Percentiles rank a stretch among this genome's conserved stretches.
Conservation (phyloP, 2,888 invertebrate species). For the Rhagophthalmus giganteus region DNA sequence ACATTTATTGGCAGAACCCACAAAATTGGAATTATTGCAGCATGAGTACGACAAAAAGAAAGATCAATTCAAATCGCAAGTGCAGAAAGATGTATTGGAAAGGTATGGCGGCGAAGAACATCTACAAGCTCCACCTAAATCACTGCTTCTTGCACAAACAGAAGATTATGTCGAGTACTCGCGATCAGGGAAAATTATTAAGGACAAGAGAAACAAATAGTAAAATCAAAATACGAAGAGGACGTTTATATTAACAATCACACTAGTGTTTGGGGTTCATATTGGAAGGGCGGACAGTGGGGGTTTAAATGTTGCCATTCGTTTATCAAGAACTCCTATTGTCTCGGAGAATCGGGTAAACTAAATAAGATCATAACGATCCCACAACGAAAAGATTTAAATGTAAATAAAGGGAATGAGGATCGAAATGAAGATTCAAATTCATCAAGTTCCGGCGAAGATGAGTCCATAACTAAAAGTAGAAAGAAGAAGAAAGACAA, state of each 20-base stretch:
- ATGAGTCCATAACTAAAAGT: constrained; percentile 35
- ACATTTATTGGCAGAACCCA: constrained; percentile 95
- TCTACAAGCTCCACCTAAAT: constrained; percentile 81
- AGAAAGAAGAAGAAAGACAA: constrained; percentile 56
- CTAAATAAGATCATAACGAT: constrained; percentile 28
- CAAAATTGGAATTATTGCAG: constrained; percentile 90
- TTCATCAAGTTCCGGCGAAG: constrained; percentile 32
- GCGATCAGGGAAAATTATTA: constrained; percentile 82
- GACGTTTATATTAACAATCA: constrained; percentile 93
- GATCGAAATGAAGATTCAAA: constrained; percentile 19
- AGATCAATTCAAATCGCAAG: constrained; percentile 84
- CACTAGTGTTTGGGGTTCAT: constrained; percentile 94
- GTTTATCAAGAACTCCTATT: constrained; percentile 86
- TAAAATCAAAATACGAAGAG: constrained; percentile 90
- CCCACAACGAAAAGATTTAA: constrained; percentile 31
- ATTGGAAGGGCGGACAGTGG: constrained; percentile 91
- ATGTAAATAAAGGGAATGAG: constrained; percentile 36
- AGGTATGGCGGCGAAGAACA: constrained; percentile 96
- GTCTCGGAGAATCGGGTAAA: constrained; percentile 75
- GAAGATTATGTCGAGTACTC: constrained; percentile 97
- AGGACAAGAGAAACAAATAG: constrained; percentile 85
- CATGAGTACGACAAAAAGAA: constrained; percentile 89
- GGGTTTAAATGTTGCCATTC: constrained; percentile 96
- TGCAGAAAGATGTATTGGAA: constrained; percentile 82
- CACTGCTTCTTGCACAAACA: constrained; percentile 90